Base-by-base conservation (phyloP, 2,113 vertebrate genomes). In the Datnioides undecimradiatus region DNA sequence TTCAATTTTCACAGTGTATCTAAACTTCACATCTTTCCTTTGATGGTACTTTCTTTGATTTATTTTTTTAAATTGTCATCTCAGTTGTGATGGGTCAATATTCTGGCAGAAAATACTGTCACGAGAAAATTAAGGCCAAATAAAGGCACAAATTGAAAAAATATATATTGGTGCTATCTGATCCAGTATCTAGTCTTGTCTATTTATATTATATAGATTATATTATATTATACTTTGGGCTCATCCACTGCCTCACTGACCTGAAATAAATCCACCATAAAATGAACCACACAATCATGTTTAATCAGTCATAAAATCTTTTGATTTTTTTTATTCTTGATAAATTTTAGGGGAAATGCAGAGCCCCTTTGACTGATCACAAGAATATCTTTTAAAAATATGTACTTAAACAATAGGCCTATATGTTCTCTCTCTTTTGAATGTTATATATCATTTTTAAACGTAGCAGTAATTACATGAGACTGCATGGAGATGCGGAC, bases 161-260 rank as follows among this genome's bases (percentile, higher is more conserved):
- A 41, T 29, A 73, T 36, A 8, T 60, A 64, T 43, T 25, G 10
- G 17, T 14, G 43, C 70, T 67, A 67, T 87, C 34, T 73, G 43
- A 76, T 79, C 54, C 46, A 73, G 33, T 81, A n/a, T 76, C 74
- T 51, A 65, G n/a, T 29, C 46, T 48, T 52, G 52, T 58, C 76
- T 62, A 72, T 79, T 87, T 25, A 65, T 71, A 76, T 69, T n/a
- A 85, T n/a, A 81, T 81, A n/a, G n/a, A n/a, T n/a, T n/a, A n/a
- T n/a, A n/a, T n/a, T n/a, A n/a, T n/a, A n/a, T n/a, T n/a, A n/a
- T 72, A 83, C 29, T 75, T 82, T 82, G 66, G 83, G 66, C 57
- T 90, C 75, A 84, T 86, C 85, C 75, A 80, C 82, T 83, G 75
- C 85, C 77, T 88, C 58, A 57, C 73, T 85, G 55, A 74, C 64